Conservation (phyloP, 2,797 vertebrate genomes). For the Streptopelia turtur region DNA sequence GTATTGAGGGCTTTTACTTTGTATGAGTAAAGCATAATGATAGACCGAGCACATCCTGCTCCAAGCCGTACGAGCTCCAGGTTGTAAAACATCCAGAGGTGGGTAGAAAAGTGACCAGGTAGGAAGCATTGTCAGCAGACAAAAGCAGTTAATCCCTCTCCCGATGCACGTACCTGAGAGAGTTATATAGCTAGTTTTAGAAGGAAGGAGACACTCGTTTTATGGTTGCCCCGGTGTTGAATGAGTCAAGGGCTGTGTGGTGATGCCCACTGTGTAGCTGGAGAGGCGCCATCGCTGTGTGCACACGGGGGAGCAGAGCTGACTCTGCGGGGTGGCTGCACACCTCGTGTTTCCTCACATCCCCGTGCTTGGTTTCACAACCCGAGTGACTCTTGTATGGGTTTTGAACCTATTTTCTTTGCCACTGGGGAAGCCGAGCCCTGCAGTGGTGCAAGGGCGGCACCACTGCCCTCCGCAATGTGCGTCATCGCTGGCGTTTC, state of each 20-base stretch:
- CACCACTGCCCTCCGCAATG: accelerated
- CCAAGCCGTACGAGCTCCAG: not conserved
- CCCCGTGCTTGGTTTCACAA: not conserved
- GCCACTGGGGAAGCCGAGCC: not conserved
- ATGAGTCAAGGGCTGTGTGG: not conserved
- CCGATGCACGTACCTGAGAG: accelerated
- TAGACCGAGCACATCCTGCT: not conserved
- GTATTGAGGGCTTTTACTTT: not conserved
- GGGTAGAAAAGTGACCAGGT: not conserved
- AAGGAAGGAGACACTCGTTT: not conserved
- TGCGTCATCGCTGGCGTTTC: accelerated
- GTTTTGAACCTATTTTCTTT: not conserved
- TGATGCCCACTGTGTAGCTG: not conserved
- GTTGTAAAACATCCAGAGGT: not conserved
- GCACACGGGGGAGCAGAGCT: not conserved
- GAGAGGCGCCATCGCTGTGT: not conserved
- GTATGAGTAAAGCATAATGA: not conserved
- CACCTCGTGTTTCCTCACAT: not conserved
- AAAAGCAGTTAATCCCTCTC: not conserved
- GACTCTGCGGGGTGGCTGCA: not conserved
- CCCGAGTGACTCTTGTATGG: accelerated
- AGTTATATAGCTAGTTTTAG: not conserved
- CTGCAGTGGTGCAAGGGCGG: not conserved
- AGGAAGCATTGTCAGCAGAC: not conserved
- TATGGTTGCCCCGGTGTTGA: not conserved